Evolutionary conservation across 2,888 invertebrate species (phyloP), one percentile per base, ranked within the genome.

Genomic region (Polietes domitor): DNA sequence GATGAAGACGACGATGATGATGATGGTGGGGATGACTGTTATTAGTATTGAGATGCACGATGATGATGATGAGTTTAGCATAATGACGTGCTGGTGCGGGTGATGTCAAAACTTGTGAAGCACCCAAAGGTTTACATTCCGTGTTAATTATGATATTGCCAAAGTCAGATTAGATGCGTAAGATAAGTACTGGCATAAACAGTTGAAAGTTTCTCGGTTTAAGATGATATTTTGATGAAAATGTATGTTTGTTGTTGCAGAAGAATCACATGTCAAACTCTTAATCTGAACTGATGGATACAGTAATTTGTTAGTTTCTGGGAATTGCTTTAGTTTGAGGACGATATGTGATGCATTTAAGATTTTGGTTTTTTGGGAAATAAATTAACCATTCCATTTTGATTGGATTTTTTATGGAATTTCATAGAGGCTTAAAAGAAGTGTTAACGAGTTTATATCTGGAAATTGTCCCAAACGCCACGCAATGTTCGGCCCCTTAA

Each of bases 131-230:
- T 68, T 24, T 68, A 21, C 43, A 21, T 41, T 21, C 24, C 15
- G 68, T 21, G 43, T 68, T 68, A 19, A 43, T 68, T 68, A 68
- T 43, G 24, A 65, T 65, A 65, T 65, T 65, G 19, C 19, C 2
- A 21, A 68, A 68, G 68, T 68, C 24, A 68, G 1, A 68, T 65
- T 68, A 68, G 68, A 15, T 24, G 9, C 7, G 15, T 68, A 10
- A 12, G 41, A 43, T 7, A 24, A 24, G 41, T 12, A 21, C 10
- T 65, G 37, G 41, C 41, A 28, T 9, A 47, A n/a, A 47, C 1
- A 7, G n/a, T 47, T n/a, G n/a, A 1, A 47, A 47, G 47, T 47
- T 47, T 47, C 47, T n/a, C n/a, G n/a, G n/a, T n/a, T n/a, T n/a
- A n/a, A n/a, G n/a, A n/a, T n/a, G n/a, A 15, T 47, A 15, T 2